Evolutionary conservation across 2,888 invertebrate species (phyloP), one percentile per base, ranked within the genome.

Genomic region (Eupelmus urozonus): DNA sequence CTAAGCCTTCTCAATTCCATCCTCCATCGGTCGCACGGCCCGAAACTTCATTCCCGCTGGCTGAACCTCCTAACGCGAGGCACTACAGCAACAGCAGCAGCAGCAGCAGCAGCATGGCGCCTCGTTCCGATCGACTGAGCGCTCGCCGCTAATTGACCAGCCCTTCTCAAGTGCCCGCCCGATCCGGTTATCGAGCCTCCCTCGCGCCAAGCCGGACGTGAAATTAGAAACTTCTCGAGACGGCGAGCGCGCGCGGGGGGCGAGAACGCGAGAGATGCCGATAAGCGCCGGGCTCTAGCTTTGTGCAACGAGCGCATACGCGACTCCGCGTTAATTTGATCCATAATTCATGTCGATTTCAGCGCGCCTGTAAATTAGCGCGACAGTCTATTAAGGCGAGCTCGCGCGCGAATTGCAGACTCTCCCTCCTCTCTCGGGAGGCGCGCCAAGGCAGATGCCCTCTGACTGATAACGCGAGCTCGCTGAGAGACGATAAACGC

Each of bases 301-400:
- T 18, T 51, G 20, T 51, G 9, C 51, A 51, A 51, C 18, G 51
- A 18, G 51, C 20, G 51, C 2, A n/a, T 5, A 45, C 2, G 45
- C 7, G 45, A 63, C 62, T 5, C 11, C 16, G 7, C 59, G 66
- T 45, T 85, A 85, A 86, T 86, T 85, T 81, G 82, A 84, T 84
- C 83, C 84, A 85, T 85, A 85, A 86, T 85, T 86, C 85, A 86
- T 82, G 83, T 73, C 82, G 81, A 84, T 45, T 84, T 84, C 84
- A 83, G 40, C 80, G 51, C 18, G 82, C 77, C 82, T 80, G 82
- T 84, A 85, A 85, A 86, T 85, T 85, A 84, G 70, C 78, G 59
- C 49, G 75, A 79, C 75, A 80, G 82, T 82, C 82, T 82, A 84
- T 84, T 85, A 84, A 83, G 51, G 72, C 76, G 79, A 66, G 78